Conservation (phyloP, 2,113 vertebrate genomes). For the Caloenas nicobarica region DNA sequence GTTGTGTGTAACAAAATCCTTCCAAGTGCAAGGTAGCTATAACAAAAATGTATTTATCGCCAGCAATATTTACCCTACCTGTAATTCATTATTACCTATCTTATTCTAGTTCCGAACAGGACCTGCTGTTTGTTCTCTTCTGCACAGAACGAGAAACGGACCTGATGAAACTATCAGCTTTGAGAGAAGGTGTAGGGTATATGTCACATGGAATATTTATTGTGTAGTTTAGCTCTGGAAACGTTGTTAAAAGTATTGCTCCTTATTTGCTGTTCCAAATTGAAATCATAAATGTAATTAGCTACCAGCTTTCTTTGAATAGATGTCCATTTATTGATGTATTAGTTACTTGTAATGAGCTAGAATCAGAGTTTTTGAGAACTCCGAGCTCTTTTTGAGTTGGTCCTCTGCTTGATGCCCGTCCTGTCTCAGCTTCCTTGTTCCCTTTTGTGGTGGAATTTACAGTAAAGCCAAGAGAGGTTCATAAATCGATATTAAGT, state of each 20-base stretch:
- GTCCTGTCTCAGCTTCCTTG: neutral
- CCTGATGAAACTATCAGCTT: neutral
- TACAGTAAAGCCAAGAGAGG: neutral
- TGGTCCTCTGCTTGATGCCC: neutral
- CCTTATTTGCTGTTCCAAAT: constrained; percentile 41
- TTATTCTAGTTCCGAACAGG: constrained; percentile 15
- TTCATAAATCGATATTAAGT: neutral
- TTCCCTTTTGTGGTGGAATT: neutral
- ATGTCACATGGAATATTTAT: neutral
- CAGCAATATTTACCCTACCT: constrained; percentile 68
- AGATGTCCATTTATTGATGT: neutral
- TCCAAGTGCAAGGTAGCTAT: constrained; percentile 31
- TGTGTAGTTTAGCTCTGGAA: constrained; percentile 24
- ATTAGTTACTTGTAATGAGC: neutral
- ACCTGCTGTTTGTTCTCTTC: constrained; percentile 65
- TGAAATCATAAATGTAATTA: neutral
- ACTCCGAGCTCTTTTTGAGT: neutral
- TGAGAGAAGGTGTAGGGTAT: neutral
- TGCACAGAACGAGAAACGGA: neutral
- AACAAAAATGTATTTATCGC: constrained; percentile 40
- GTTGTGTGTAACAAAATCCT: constrained; percentile 16
- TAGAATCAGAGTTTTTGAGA: neutral
- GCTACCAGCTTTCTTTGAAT: neutral
- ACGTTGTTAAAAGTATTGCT: neutral
- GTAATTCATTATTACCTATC: constrained; percentile 49